phyloP scores from a whole-genome alignment of 2,797 vertebrate species.

The Enteromius argenteus region DNA sequence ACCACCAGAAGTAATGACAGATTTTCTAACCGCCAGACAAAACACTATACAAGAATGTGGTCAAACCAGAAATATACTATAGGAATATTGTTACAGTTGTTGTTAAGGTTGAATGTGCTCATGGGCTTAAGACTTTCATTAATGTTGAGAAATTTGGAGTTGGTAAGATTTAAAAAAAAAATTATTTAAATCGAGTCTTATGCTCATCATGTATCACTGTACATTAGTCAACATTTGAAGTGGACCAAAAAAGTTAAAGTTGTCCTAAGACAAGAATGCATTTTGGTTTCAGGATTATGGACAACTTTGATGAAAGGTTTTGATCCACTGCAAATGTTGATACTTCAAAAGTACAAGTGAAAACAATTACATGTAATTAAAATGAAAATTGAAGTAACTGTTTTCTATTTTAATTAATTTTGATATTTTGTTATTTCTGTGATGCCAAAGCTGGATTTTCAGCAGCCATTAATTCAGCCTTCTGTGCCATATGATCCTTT shows the following conservation, averaged over 20 bases:
- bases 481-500: neutral
- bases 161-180: too few species aligned
- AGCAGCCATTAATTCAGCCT: neutral
- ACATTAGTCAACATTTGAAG: too few species aligned
- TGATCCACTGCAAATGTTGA: too few species aligned
- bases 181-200: neutral
- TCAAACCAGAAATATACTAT: neutral
- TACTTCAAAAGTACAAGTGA: neutral
- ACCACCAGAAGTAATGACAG: slow-evolving; percentile 62
- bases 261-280: too few species aligned
- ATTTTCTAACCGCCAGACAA: neutral
- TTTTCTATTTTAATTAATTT: neutral
- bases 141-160: neutral
- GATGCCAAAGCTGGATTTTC: neutral
- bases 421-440: neutral
- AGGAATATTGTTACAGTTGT: neutral
- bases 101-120: neutral
- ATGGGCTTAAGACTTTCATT: too few species aligned
- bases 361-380: neutral
- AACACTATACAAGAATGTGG: neutral
- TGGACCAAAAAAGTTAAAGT: too few species aligned
- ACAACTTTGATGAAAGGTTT: too few species aligned
- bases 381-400: neutral
- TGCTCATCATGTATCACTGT: neutral
- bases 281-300: too few species aligned